Base-by-base conservation (phyloP, 2,888 invertebrate species). In the Tachystola acroxantha region DNA sequence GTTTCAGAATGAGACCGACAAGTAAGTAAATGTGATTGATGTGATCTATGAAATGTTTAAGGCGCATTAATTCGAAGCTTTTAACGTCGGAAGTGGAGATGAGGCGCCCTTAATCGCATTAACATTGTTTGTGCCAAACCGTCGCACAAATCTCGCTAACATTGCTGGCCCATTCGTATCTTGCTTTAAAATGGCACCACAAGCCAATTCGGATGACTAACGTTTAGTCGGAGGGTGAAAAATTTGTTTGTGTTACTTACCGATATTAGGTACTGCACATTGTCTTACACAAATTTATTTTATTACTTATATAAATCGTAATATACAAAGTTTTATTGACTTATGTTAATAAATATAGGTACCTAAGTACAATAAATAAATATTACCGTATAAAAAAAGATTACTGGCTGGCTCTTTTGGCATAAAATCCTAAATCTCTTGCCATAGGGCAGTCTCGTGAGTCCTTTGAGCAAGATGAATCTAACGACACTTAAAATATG, bases 81-180 rank as follows among this genome's bases (percentile, higher is more conserved):
- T 11, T 12, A 12, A 7, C 16, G 12, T 12, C 22, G 22, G 32
- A 32, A 22, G 26, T 10, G 14, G 32, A 29, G 22, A 33, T 33
- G 20, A 34, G 30, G n/a, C 27, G 28, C 11, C n/a, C 34, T 19
- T 34, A 33, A 20, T 40, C 10, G 13, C 31, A 13, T 20, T 24
- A 35, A 25, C 25, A 28, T 13, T 32, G 38, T 35, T 42, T 35
- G 35, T 28, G 25, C 32, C 12, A 27, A 28, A 34, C 26, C 41
- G 22, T 19, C 28, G 7, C 35, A 42, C 36, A 42, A 33, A 42
- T 38, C 41, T 33, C 14, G 4, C 10, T 10, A 14, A 26, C 33
- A 20, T 20, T 19, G 16, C 34, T 34, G 32, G 25, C 32, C 14
- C 32, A 32, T 24, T 31, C 35, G 28, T 36, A 36, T 36, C 36